A percentile compares a stretch with the other conserved stretches of the same genome.
Conservation (phyloP, 2,113 vertebrate species). For the Fregata magnificens region DNA sequence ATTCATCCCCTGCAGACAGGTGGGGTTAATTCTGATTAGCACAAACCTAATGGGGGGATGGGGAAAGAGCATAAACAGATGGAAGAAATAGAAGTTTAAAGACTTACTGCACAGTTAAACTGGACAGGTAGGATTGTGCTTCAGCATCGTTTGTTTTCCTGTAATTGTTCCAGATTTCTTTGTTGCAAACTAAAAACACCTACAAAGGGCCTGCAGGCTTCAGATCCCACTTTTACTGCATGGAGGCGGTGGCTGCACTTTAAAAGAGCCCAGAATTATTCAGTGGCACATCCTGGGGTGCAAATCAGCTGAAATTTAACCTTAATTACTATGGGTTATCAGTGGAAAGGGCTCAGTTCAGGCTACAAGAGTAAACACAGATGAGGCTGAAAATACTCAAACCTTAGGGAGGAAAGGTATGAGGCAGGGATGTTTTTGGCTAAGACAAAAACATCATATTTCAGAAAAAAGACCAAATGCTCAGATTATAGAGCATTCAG, state of each 20-base stretch:
- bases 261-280: not conserved
- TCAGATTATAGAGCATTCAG: not conserved
- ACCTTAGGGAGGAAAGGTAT: not conserved
- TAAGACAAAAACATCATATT: not conserved
- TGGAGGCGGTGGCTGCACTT: not conserved
- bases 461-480: not conserved
- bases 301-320: not conserved
- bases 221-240: not conserved
- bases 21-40: not conserved
- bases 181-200: not conserved
- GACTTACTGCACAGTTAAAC: not conserved
- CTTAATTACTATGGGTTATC: not conserved
- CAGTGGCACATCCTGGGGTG: not conserved
- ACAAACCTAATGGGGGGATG: not conserved
- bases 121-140: not conserved
- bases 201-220: not conserved
- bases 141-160: not conserved
- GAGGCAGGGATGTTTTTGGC: not conserved
- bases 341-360: not conserved
- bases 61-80: not conserved
- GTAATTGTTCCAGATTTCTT: not conserved
- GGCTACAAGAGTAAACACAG: not conserved
- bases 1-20: not conserved
- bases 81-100: not conserved
- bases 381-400: not conserved